Base-by-base conservation (phyloP, 2,888 invertebrate species). In the Agriopis leucophaearia region DNA sequence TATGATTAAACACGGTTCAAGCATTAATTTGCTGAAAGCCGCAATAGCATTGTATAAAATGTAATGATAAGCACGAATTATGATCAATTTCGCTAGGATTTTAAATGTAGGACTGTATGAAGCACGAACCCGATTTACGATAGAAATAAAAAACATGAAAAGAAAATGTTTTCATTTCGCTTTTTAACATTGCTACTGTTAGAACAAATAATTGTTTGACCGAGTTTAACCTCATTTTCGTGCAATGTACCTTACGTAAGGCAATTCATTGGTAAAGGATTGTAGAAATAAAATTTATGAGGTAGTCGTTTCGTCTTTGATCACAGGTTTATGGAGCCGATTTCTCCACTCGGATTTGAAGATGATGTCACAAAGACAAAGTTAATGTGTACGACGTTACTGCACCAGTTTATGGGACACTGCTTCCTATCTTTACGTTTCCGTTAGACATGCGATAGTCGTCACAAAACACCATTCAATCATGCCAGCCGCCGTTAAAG, bases 381-480 rank as follows among this genome's bases (percentile, higher is more conserved):
- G 60, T 64, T 64, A 64, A 69, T 64, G 64, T 44, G 27, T 56
- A 60, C 50, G 45, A 67, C 35, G 60, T 69, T 44, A 68, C 64
- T 60, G 56, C 64, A 52, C 51, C 60, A n/a, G 55, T 69, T 69
- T 69, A 69, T 69, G 68, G 59, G 18, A 47, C 13, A 54, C 59
- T 58, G 67, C 54, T 59, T 69, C 51, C 55, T 69, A 69, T 69
- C 68, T 69, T 69, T 61, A 68, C 68, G 64, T 60, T 44, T 64
- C 51, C 47, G 47, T 59, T 48, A 38, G 63, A 67, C 58, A 59
- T 52, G 58, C 64, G 50, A 64, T 60, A 52, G 44, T 69, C 55
- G 64, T 64, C 68, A 40, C 62, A 60, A 57, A 64, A 61, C 64
- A 57, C 56, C 68, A 57, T 69, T 69, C 64, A 69, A 69, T 64